A percentile compares a stretch with the other conserved stretches of the same genome.
These are phyloP conservation scores for Carcina quercana DNA, from an alignment of 2,888 invertebrate species.

Conservation along the genomic window DNA sequence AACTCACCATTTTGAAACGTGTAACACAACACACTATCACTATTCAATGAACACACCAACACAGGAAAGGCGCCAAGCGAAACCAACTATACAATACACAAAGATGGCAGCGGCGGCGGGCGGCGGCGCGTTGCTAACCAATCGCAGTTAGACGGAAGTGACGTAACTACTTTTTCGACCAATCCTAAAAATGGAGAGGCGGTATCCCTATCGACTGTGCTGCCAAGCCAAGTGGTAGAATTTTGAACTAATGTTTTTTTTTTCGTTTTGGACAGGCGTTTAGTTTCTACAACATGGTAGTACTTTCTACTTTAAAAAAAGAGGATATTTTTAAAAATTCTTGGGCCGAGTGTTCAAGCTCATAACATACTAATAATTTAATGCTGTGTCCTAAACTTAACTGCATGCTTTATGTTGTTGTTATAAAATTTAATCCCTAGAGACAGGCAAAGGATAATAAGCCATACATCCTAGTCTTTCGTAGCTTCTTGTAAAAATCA, in stretches of 20 bases:
- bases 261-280: no score
- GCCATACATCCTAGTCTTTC: no score
- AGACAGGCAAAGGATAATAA: no score
- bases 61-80: slow-evolving; percentile 74
- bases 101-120: slow-evolving; percentile 57
- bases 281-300: no score
- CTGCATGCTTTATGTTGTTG: no score
- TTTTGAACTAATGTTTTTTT: slow-evolving; percentile 17
- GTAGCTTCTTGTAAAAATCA: no score
- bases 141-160: slow-evolving; percentile 45
- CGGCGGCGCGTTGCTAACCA: slow-evolving; percentile 37
- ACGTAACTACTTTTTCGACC: slow-evolving; percentile 30
- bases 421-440: no score
- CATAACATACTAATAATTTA: no score
- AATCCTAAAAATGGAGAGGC: slow-evolving; percentile 37
- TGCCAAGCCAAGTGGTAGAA: slow-evolving; percentile 49
- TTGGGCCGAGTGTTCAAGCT: no score
- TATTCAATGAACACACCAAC: slow-evolving; percentile 60
- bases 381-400: no score
- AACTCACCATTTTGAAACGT: slow-evolving; percentile 75
- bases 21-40: slow-evolving; percentile 67
- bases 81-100: slow-evolving; percentile 59
- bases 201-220: slow-evolving; percentile 30
- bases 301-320: no score
- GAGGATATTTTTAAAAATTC: no score